Base-by-base conservation (phyloP, 2,797 vertebrate species). In the Platalea minor region DNA sequence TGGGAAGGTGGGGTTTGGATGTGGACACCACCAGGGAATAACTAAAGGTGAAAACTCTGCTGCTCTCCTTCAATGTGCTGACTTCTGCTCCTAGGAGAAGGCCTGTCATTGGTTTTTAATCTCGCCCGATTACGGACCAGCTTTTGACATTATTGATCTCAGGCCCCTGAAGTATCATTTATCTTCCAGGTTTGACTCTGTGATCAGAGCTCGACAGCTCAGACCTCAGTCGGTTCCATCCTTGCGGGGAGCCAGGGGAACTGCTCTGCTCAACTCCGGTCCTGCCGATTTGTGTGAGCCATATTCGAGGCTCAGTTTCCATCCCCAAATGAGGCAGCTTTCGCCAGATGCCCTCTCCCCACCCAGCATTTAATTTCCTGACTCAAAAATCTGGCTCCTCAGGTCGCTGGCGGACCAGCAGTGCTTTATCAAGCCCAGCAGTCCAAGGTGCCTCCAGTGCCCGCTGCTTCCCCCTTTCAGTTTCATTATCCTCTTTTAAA, bases 131-230 rank as follows among this genome's bases (percentile, higher is more conserved):
- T 95, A 96, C 29, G 0, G 88, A 84, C 45, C 80, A 95, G 94
- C 45, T 91, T 97, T 94, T 95, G 95, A 96, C 93, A 76, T 86
- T 82, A 97, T 94, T 93, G 94, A 97, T 97, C 74, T 87, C 65
- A 75, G 73, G 89, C 50, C 70, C 70, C 95, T 80, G 72, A 96
- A 78, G 90, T 65, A 91, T 90, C 89, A 93, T 96, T 95, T 92
- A 88, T 97, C 93, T 92, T 94, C 86, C 74, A 79, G 85, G 82
- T 95, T 78, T 95, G 96, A 87, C 54, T 89, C 0, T 2, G 67
- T 2, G 15, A 92, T 79, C 9, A 1, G 87, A 82, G 54, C 43
- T 75, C 0, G 4, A 91, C 81, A 89, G 90, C 94, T 94, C 79
- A 64, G 89, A 85, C 45, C 56, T 43, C 7, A 6, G 51, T 21